These are phyloP conservation scores for Coracias cyanogaster DNA, from an alignment of 2,797 vertebrate genomes.

Conservation along the genomic window DNA sequence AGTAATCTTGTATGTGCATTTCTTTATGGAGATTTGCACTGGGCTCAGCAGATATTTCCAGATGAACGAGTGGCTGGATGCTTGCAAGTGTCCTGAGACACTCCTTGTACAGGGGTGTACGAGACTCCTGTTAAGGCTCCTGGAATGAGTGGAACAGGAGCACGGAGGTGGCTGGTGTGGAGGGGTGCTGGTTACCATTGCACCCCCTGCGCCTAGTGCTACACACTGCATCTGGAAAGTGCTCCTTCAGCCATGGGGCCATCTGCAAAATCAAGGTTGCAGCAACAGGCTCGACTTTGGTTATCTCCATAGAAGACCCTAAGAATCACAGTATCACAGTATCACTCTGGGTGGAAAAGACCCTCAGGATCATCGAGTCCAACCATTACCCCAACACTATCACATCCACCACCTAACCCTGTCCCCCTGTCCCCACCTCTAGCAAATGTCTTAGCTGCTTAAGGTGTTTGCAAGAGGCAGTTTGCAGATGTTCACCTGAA, in stretches of 20 bases:
- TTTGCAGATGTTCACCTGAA: background rate
- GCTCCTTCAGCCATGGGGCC: background rate
- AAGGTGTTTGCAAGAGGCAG: background rate
- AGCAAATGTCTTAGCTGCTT: background rate
- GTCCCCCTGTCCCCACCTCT: too few relatives aligned
- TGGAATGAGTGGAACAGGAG: background rate
- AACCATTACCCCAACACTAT: too few relatives aligned
- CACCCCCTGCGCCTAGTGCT: background rate
- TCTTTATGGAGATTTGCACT: background rate
- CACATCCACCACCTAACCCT: too few relatives aligned
- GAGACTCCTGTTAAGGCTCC: background rate
- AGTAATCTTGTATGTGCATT: background rate
- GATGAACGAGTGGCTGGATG: background rate
- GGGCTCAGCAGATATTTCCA: background rate
- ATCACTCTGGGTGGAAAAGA: too few relatives aligned
- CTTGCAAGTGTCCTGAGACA: background rate
- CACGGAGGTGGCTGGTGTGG: background rate
- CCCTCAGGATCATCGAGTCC: too few relatives aligned
- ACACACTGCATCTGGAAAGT: background rate
- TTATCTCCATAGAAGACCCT: background rate
- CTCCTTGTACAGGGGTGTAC: accelerated
- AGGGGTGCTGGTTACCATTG: accelerated
- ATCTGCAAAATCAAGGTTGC: background rate
- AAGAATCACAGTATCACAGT: background rate
- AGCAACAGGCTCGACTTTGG: background rate